Percentiles rank a stretch among this genome's conserved stretches.
Conservation (phyloP, 2,888 invertebrate genomes). For the Metacarcinus magister region DNA sequence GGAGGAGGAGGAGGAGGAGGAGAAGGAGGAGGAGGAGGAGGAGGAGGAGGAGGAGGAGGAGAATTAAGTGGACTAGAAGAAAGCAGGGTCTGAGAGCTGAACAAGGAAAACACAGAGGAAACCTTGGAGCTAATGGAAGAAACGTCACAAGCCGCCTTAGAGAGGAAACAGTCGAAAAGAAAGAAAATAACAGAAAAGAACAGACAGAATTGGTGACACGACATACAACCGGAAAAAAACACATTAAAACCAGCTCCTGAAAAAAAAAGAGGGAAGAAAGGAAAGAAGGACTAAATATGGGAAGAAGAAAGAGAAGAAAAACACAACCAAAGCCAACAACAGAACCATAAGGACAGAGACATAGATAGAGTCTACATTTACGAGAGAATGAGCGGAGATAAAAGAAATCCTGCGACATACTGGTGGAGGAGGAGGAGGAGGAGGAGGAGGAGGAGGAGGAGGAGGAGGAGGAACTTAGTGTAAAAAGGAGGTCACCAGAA, state of each 20-base stretch:
- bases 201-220: not conserved
- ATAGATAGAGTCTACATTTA: not conserved
- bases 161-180: not conserved
- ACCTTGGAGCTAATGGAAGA: not conserved
- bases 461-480: not conserved
- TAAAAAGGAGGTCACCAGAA: not conserved
- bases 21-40: not conserved
- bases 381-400: not conserved
- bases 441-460: not conserved
- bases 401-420: not conserved
- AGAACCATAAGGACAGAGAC: not conserved
- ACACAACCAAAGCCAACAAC: not conserved
- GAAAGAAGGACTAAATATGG: not conserved
- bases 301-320: not conserved
- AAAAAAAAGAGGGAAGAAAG: not conserved
- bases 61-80: not conserved
- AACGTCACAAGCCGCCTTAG: not conserved
- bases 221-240: not conserved
- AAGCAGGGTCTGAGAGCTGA: not conserved
- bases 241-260: not conserved
- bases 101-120: not conserved
- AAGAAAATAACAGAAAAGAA: not conserved
- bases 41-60: not conserved
- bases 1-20: not conserved
- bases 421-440: slow-evolving; percentile 14